Conservation (phyloP, 1,140 invertebrate genomes). For the Hirudo medicinalis region DNA sequence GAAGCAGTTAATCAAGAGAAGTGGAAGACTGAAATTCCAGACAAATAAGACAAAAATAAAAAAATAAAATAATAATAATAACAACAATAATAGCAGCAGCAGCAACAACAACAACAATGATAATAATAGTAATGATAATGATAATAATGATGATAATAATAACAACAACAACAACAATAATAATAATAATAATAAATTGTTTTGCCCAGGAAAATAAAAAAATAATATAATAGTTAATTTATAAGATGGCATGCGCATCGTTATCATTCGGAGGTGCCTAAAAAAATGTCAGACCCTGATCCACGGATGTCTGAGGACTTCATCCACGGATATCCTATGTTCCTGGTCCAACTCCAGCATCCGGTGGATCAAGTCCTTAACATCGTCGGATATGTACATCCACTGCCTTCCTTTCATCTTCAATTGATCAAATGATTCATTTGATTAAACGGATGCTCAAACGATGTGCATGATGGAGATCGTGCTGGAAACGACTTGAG, state of each 20-base stretch:
- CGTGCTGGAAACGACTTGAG: no score
- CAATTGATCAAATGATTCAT: no score
- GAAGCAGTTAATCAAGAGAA: no score
- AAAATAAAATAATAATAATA: not conserved
- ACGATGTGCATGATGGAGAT: no score
- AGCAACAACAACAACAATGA: not conserved
- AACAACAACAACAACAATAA: not conserved
- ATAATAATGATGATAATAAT: not conserved
- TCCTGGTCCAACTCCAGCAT: conserved; percentile 73
- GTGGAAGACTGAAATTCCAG: no score
- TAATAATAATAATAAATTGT: not conserved
- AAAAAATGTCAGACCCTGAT: conserved; percentile 43
- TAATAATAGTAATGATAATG: not conserved
- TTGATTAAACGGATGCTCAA: no score
- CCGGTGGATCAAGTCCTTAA: conserved; percentile 79
- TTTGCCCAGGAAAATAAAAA: not conserved
- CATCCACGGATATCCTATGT: conserved; percentile 68
- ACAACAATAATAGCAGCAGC: not conserved
- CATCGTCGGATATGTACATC: conserved; percentile 70
- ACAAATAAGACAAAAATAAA: not conserved
- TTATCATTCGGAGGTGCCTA: not conserved
- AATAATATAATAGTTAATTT: no score
- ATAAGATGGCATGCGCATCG: not conserved
- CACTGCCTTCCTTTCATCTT: conserved; percentile 47
- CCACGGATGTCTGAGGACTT: conserved; percentile 78